Evolutionary conservation across 2,888 invertebrate species (phyloP).

Genomic region (Dolichopus griseipennis): DNA sequence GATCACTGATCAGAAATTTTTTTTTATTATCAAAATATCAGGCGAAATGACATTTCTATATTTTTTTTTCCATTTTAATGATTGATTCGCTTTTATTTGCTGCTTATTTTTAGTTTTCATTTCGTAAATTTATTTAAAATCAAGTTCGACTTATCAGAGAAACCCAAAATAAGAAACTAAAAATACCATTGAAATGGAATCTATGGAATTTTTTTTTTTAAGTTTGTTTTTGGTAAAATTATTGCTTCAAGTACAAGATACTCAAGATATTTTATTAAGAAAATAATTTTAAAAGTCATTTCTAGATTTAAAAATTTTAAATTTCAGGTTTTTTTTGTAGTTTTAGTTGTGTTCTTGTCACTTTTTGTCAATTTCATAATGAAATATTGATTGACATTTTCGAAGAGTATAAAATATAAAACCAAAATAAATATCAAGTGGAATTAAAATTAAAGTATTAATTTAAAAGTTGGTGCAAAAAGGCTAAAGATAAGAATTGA

Average conservation of each 20-base stretch:
- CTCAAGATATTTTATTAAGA: background rate
- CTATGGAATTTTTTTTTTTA: background rate
- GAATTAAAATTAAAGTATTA: background rate
- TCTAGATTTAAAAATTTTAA: background rate
- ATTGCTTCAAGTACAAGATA: background rate
- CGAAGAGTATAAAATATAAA: too few species aligned
- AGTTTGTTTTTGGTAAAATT: background rate
- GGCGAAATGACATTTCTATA: background rate
- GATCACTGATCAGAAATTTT: background rate
- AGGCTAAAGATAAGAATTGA: too few species aligned
- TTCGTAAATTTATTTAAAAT: background rate
- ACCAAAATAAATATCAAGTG: too few species aligned
- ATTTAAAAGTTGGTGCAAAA: too few species aligned
- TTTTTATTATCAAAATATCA: background rate
- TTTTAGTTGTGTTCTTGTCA: background rate
- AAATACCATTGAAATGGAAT: background rate
- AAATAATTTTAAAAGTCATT: conserved; percentile 1
- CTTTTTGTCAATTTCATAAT: conserved; percentile 6
- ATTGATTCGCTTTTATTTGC: background rate
- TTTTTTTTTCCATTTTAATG: background rate
- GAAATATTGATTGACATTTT: background rate
- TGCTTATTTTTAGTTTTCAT: background rate
- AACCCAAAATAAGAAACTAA: too few species aligned
- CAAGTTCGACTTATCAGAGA: too few species aligned
- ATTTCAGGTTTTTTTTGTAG: background rate